phyloP scores from a whole-genome alignment of 2,888 invertebrate genomes.

The Nymphalis urticae region DNA sequence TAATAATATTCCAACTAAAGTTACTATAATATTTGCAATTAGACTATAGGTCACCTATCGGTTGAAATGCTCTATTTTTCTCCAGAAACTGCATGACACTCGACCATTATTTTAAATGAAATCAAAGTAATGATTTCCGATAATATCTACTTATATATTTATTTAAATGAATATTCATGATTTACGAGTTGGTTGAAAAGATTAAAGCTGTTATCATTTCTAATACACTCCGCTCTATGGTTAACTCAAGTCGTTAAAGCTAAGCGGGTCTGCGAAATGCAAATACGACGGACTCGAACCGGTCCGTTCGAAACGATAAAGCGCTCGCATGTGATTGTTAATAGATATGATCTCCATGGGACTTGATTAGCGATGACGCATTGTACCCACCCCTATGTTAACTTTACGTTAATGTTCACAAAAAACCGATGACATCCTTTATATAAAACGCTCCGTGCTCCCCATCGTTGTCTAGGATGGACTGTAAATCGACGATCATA shows the following conservation, averaged over 20 bases:
- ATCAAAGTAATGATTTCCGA: too few species aligned
- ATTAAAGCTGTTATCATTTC: not conserved
- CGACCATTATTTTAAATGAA: too few species aligned
- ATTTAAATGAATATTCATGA: too few species aligned
- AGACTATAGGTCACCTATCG: too few species aligned
- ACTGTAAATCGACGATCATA: slow-evolving; percentile 31
- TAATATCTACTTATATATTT: too few species aligned
- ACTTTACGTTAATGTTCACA: slow-evolving; percentile 29
- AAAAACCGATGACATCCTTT: slow-evolving; percentile 34
- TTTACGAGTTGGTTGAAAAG: too few species aligned
- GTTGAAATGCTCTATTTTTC: too few species aligned
- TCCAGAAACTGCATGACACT: too few species aligned
- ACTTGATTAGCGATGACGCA: slow-evolving; percentile 33
- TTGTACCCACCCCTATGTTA: slow-evolving; percentile 34
- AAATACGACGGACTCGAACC: slow-evolving; percentile 60
- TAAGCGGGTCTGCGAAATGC: slow-evolving; percentile 52
- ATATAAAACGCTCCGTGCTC: slow-evolving; percentile 32
- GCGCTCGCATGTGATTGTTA: slow-evolving; percentile 40
- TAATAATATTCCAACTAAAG: too few species aligned
- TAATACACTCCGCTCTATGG: slow-evolving; percentile 2
- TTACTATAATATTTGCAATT: too few species aligned
- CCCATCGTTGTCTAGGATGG: slow-evolving; percentile 30
- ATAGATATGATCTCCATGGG: slow-evolving; percentile 41
- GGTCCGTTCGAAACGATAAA: slow-evolving; percentile 50
- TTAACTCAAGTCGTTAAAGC: slow-evolving; percentile 44